Evolutionary conservation across 1,140 invertebrate genomes (phyloP), one percentile per base, ranked within the genome.

Genomic region (Drosophila tristis): DNA sequence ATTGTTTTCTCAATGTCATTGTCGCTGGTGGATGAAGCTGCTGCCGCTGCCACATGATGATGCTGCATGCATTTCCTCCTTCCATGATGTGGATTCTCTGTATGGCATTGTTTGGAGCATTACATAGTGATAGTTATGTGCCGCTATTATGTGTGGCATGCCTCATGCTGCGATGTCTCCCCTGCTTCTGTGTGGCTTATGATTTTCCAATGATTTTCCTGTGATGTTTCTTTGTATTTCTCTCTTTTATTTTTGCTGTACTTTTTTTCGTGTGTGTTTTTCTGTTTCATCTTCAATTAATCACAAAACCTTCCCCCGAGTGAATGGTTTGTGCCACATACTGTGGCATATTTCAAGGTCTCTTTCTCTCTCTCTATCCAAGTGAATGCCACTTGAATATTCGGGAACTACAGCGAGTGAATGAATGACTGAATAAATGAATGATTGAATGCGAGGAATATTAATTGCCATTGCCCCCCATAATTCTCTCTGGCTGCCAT

Each of bases 231-330:
- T n/a, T 7, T 13, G 50, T 66, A 57, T 57, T 59, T 29, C n/a
- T 8, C n/a, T 39, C 29, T 31, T 31, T 13, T 2, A 16, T 39
- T 62, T 44, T 65, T 31, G 29, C 16, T 26, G 51, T 53, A 20
- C 20, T 51, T 74, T 61, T 51, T 48, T 35, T 29, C 20, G 29
- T 31, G 26, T 23, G 29, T 35, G 31, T 42, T 11, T 35, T 20
- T 25, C 59, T 51, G 39, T 87, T 87, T 64, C 87, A 82, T 86
- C 87, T 86, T 86, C 82, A 86, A 86, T 86, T 86, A 86, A 86
- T 86, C 82, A 39, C 11, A 87, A 51, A 65, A 9, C 71, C 55
- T 47, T 62, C 63, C 56, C 64, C 50, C 23, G 25, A 26, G 45
- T 55, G 35, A 39, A 39, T 39, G 35, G 35, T 13, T 39, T 39